Conservation (phyloP, 1,140 invertebrate species). For the Patella vulgata region DNA sequence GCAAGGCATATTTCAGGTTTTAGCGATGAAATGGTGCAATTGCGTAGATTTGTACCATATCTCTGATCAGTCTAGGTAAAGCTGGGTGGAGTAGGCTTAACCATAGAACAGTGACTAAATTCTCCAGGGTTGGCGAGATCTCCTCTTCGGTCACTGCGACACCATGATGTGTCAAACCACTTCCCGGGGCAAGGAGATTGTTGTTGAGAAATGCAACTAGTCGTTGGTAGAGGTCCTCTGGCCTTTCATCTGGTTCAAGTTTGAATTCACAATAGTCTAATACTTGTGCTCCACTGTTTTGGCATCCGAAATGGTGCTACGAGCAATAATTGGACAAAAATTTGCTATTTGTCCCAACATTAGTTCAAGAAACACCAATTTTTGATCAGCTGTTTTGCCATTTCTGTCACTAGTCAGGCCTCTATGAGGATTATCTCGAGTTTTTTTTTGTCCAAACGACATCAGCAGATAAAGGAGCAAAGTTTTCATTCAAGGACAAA, state of each 20-base stretch:
- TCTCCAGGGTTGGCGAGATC: conserved; percentile 20
- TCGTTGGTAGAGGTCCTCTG: conserved; percentile 35
- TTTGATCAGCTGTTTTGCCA: too few relatives aligned
- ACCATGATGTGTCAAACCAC: conserved; percentile 19
- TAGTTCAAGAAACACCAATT: too few relatives aligned
- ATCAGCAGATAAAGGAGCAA: too few relatives aligned
- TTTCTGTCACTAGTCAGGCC: too few relatives aligned
- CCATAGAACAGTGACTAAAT: conserved; percentile 20
- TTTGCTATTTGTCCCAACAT: too few relatives aligned
- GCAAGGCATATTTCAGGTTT: conserved; percentile 44
- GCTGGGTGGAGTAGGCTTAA: too few relatives aligned
- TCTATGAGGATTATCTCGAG: too few relatives aligned
- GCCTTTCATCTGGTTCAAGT: conserved; percentile 22
- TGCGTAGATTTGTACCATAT: conserved; percentile 27
- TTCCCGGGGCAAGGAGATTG: conserved; percentile 11
- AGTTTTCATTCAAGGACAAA: too few relatives aligned
- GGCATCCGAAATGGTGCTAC: background rate
- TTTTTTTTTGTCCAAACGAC: too few relatives aligned
- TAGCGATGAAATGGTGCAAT: conserved; percentile 28
- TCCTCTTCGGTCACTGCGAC: conserved; percentile 19
- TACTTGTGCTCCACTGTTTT: too few relatives aligned
- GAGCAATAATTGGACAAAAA: background rate
- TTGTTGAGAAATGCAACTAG: conserved; percentile 31
- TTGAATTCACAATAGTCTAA: too few relatives aligned
- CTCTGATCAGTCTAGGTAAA: conserved; percentile 8